These are phyloP conservation scores for Pocillopora damicornis DNA, from an alignment of 64 coral and sea anemone genomes.

Conservation along the genomic window DNA sequence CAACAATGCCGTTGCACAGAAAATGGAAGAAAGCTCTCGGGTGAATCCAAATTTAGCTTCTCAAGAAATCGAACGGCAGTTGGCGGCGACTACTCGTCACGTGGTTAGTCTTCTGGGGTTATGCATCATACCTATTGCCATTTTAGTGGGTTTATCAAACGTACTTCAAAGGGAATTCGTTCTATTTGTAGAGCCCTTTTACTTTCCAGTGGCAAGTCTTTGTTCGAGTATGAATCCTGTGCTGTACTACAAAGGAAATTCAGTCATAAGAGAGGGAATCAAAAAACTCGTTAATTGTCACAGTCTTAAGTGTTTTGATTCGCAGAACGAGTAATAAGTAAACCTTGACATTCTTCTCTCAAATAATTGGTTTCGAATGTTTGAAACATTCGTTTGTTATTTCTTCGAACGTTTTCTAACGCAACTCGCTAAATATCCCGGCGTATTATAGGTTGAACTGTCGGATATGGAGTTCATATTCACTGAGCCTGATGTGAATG, in stretches of 20 bases:
- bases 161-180: neutral
- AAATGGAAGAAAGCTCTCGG: neutral
- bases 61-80: neutral
- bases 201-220: slow-evolving; percentile 22
- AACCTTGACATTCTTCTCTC: no score
- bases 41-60: neutral
- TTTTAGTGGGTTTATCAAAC: neutral
- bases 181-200: slow-evolving; percentile 4
- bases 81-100: neutral
- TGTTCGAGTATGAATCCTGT: slow-evolving; percentile 27
- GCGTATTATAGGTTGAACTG: no score
- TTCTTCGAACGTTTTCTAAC: no score
- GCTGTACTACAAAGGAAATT: slow-evolving; percentile 29
- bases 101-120: neutral
- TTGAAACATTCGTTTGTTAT: no score
- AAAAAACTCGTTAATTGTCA: slow-evolving; percentile 7
- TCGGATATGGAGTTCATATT: no score
- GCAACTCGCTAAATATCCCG: no score
- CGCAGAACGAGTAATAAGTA: neutral
- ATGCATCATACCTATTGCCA: neutral
- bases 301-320: neutral
- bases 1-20: slow-evolving; percentile 8
- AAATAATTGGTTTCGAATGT: no score
- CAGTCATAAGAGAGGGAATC: slow-evolving; percentile 7
- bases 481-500: no score